phyloP scores from a whole-genome alignment of 2,888 invertebrate species.

The Diarsia brunnea region DNA sequence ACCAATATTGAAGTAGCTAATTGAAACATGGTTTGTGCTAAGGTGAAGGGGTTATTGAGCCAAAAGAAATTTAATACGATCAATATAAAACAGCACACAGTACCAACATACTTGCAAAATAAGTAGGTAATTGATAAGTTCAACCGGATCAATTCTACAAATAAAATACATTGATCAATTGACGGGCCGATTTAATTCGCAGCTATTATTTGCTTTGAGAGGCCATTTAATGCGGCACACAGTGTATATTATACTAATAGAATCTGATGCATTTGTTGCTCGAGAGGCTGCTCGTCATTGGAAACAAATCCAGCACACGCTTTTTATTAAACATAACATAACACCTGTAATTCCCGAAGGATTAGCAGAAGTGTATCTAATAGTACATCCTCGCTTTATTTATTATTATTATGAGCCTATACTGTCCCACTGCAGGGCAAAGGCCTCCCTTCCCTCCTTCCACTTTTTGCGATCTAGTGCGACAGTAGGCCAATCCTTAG shows the following conservation, averaged over 20 bases:
- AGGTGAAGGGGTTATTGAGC: constrained; percentile 26
- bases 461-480: no score
- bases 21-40: constrained; percentile 1
- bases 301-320: background rate
- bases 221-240: constrained; percentile 47
- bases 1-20: constrained; percentile 8
- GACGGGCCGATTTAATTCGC: constrained; percentile 52
- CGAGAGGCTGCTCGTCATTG: background rate
- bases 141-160: constrained; percentile 58
- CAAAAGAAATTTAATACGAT: constrained; percentile 40
- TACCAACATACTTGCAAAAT: constrained; percentile 46
- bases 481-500: no score
- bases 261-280: constrained; percentile 10
- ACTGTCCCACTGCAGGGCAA: no score
- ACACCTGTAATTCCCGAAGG: background rate
- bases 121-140: constrained; percentile 60
- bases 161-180: constrained; percentile 56
- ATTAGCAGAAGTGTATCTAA: background rate
- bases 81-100: constrained; percentile 8
- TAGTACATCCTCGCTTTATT: no score
- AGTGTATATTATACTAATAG: constrained; percentile 30
- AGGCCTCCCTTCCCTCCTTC: no score
- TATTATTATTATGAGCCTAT: no score
- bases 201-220: constrained; percentile 48
- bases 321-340: background rate